Evolutionary conservation across 2,797 vertebrate species (phyloP), one percentile per base, ranked within the genome.

Genomic region (Cheirogaleus major): DNA sequence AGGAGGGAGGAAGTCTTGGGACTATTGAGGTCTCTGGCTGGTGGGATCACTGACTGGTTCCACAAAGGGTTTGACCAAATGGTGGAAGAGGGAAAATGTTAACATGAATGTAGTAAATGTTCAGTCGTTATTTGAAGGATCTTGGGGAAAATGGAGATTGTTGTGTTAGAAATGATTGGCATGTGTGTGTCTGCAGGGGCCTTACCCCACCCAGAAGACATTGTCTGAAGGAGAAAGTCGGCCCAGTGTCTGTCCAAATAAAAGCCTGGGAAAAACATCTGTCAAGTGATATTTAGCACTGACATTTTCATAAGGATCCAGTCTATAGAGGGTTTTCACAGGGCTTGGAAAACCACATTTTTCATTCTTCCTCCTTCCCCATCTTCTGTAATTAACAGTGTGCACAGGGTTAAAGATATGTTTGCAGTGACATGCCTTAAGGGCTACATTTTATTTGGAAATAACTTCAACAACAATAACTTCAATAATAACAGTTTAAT

Each of bases 281-380:
- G 93, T 94, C 82, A 95, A 57, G 78, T 95, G 95, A 91, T 97
- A 97, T 97, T 97, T 97, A 94, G 80, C 95, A 91, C 48, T 96
- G 97, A 97, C 91, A 96, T 97, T 97, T 98, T 97, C 93, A 93
- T 94, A 91, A 95, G 70, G 79, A 97, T 87, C 75, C 32, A 7
- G 69, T 83, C 82, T 91, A 41, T 1, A 32, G 96, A 97, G 95
- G 69, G 41, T 89, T 97, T 92, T 92, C 4, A 0, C 2, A 10
- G 67, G 48, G 69, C 81, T 92, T 43, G 45, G 81, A 93, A 78
- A 91, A 85, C 7, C 70, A 87, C 17, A 38, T 73, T 85, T 93
- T 91, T 80, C 43, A 86, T 93, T 57, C 35, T 86, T 76, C 14
- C 22, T 38, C 30, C 52, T 82, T 78, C 22, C 59, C 27, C 12